A percentile compares a stretch with the other conserved stretches of the same genome.
phyloP scores from a whole-genome alignment of 1,140 invertebrate genomes.

The Leptestheria dahalacensis region DNA sequence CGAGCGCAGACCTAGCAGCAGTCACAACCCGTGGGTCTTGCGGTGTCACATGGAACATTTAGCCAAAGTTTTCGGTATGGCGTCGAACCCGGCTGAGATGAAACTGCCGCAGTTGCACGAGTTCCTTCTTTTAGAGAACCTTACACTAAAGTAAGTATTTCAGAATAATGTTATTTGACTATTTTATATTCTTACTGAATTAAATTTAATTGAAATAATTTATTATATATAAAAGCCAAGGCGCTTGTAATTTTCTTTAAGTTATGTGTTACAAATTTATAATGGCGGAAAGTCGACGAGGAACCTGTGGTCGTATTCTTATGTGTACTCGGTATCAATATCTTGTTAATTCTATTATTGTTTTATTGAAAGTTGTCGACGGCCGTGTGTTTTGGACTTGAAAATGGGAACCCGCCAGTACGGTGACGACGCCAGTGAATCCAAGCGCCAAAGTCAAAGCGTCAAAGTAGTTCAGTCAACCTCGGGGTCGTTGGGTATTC shows the following conservation, averaged over 20 bases:
- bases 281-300: no score
- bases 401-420: conserved; percentile 50
- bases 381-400: conserved; percentile 41
- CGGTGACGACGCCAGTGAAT: conserved; percentile 39
- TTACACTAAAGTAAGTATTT: conserved; percentile 32
- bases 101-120: conserved; percentile 25
- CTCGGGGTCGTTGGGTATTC: conserved; percentile 38
- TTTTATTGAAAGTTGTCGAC: conserved; percentile 18
- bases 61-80: conserved; percentile 24
- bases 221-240: no score
- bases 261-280: background rate
- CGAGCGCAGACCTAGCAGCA: conserved; percentile 17
- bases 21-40: conserved; percentile 39
- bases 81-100: conserved; percentile 8
- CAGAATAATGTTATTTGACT: background rate
- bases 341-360: no score
- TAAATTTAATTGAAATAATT: no score
- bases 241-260: no score
- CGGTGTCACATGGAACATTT: conserved; percentile 36
- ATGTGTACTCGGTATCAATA: no score
- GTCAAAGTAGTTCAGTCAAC: conserved; percentile 40
- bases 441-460: conserved; percentile 38
- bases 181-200: no score
- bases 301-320: no score
- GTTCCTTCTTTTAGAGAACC: conserved; percentile 46